Conservation (phyloP, 2,797 vertebrate genomes). For the Chromis chromis region DNA sequence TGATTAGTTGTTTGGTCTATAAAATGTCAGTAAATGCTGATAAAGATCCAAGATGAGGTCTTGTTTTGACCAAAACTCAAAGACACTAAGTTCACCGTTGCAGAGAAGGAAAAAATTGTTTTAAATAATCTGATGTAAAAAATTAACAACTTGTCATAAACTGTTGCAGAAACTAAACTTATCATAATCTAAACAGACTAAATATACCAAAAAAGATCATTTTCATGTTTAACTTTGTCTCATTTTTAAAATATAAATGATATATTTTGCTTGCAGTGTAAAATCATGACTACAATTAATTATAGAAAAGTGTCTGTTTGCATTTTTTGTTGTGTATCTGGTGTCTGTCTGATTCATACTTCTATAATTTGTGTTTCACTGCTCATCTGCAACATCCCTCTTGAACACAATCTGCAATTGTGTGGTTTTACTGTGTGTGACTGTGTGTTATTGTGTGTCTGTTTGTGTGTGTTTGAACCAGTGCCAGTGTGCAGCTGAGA, state of each 20-base stretch:
- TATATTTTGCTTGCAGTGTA: not conserved
- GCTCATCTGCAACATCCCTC: slow-evolving; percentile 14
- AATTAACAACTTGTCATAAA: too few species aligned
- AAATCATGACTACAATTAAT: not conserved
- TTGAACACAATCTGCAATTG: slow-evolving; percentile 26
- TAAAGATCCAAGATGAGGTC: too few species aligned
- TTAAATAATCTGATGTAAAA: too few species aligned
- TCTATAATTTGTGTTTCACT: not conserved
- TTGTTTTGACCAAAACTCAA: too few species aligned
- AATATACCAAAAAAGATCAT: not conserved
- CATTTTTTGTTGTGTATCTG: not conserved
- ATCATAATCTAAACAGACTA: too few species aligned
- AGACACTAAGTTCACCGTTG: too few species aligned
- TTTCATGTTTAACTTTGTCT: not conserved
- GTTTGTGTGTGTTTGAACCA: slow-evolving; percentile 58
- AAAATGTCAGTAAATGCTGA: too few species aligned
- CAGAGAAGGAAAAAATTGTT: too few species aligned
- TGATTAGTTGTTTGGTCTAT: too few species aligned
- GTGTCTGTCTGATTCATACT: slow-evolving; percentile 5
- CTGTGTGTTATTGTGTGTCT: slow-evolving; percentile 27
- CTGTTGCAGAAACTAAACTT: too few species aligned
- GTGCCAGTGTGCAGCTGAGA: slow-evolving; percentile 76
- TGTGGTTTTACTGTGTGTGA: slow-evolving; percentile 9
- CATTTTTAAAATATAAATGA: not conserved
- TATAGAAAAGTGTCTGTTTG: too few species aligned